phyloP scores from a whole-genome alignment of 1,140 invertebrate species.

The Apis laboriosa region DNA sequence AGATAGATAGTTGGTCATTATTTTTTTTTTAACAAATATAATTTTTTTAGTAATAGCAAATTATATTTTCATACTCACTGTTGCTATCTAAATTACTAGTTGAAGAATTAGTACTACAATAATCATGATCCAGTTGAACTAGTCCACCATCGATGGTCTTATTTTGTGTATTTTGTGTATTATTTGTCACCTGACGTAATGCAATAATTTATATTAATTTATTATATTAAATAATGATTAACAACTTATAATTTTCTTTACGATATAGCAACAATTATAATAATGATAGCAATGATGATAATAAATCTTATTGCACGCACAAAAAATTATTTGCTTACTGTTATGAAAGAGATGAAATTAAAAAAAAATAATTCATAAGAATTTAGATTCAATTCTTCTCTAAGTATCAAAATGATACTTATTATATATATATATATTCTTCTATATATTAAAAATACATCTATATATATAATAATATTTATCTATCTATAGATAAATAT shows the following conservation, averaged over 20 bases:
- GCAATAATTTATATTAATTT: background rate
- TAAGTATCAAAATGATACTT: too few species aligned
- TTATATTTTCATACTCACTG: slow-evolving; percentile 52
- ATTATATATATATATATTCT: too few species aligned
- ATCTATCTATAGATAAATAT: too few species aligned
- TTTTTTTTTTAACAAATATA: slow-evolving; percentile 35
- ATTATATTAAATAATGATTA: background rate
- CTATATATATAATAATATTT: background rate
- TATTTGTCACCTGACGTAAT: slow-evolving; percentile 52
- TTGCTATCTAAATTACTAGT: slow-evolving; percentile 49
- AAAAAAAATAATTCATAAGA: background rate
- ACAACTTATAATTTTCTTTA: too few species aligned
- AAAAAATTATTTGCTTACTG: background rate
- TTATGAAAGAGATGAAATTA: background rate
- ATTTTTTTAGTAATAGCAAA: slow-evolving; percentile 50
- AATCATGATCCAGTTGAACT: slow-evolving; percentile 81
- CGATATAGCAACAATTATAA: background rate
- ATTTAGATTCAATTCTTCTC: background rate
- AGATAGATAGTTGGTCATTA: background rate
- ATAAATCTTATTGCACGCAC: background rate
- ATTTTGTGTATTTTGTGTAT: slow-evolving; percentile 42
- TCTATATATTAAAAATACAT: too few species aligned
- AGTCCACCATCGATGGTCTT: slow-evolving; percentile 60
- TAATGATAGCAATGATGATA: background rate
- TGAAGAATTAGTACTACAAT: slow-evolving; percentile 73